These are phyloP conservation scores for Spongilla lacustris DNA, from an alignment of 37 sponge, comb jelly and placozoan species.

Conservation along the genomic window DNA sequence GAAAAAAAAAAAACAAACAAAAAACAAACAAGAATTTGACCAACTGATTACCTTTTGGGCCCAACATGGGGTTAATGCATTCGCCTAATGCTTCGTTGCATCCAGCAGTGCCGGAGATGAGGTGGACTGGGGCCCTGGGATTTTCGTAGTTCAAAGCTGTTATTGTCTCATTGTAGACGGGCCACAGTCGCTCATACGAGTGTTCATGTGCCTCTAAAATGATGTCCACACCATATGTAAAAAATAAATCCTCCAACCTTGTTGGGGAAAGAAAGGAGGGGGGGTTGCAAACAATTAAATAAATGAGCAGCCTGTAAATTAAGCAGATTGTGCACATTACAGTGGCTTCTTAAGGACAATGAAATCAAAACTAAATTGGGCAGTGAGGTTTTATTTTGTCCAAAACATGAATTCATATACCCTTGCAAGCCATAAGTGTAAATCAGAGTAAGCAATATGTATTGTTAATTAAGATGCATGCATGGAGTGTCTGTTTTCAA, in stretches of 20 bases:
- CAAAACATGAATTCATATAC: too few species aligned
- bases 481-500: not conserved
- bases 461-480: not conserved
- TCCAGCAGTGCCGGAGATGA: conserved; percentile 34
- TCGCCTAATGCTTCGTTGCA: conserved; percentile 25
- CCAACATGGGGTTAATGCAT: conserved; percentile 26
- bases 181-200: conserved; percentile 56
- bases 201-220: conserved; percentile 58
- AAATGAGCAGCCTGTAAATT: too few species aligned
- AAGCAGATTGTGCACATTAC: too few species aligned
- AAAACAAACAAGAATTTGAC: not conserved
- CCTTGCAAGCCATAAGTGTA: too few species aligned
- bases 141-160: conserved; percentile 28
- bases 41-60: conserved; percentile 11
- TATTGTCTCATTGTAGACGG: conserved; percentile 45
- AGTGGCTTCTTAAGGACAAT: too few species aligned
- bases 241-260: conserved; percentile 45
- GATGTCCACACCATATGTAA: conserved; percentile 54
- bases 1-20: not conserved
- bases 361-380: too few species aligned
- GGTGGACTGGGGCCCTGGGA: conserved; percentile 32
- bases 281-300: too few species aligned
- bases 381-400: too few species aligned
- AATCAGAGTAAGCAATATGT: too few species aligned
- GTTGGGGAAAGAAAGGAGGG: too few species aligned